Base-by-base conservation (phyloP, 2,113 vertebrate species). In the Cebidichthys violaceus region DNA sequence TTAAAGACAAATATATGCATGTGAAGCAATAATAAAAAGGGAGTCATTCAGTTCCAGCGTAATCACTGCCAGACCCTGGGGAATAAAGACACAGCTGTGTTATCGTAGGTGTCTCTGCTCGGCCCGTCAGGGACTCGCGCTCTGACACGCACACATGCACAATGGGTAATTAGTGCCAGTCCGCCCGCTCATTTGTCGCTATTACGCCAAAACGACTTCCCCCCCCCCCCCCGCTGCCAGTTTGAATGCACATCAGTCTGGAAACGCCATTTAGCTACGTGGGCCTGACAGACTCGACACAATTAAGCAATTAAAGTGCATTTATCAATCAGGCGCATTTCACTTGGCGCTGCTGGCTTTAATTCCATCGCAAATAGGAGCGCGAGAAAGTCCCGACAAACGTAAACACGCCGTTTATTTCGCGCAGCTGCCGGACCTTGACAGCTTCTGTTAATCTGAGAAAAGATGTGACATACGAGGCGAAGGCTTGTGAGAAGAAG, bases 161-260 rank as follows among this genome's bases (percentile, higher is more conserved):
- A 91, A 88, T 89, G 87, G 87, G 77, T 92, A 89, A 91, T 94
- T 94, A 92, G 89, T 88, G 91, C 86, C 89, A 93, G 78, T 91
- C 90, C 88, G 73, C 75, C 55, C 79, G 75, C 88, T 92, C 90
- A 90, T 92, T 92, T 90, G 79, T 78, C 18, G 88, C 82, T 81
- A 93, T 95, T 94, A 90, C 68, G 65, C 68, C 77, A 75, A 92
- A 94, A 94, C 75, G 85, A 93, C 94, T 96, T 95, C 95, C 93
- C 91, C 86, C n/a, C 22, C 83, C 84, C 90, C 87, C 91, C 91
- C 86, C n/a, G n/a, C 83, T 85, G 91, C 87, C 91, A 43, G 61
- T 88, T 89, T 79, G 68, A 87, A 87, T 87, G 71, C 85, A 79
- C 78, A 79, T 91, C 87, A 89, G 69, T 70, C 31, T 83, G 60